Evolutionary conservation across 2,797 vertebrate species (phyloP).

Genomic region (Hozukius guyotensis): DNA sequence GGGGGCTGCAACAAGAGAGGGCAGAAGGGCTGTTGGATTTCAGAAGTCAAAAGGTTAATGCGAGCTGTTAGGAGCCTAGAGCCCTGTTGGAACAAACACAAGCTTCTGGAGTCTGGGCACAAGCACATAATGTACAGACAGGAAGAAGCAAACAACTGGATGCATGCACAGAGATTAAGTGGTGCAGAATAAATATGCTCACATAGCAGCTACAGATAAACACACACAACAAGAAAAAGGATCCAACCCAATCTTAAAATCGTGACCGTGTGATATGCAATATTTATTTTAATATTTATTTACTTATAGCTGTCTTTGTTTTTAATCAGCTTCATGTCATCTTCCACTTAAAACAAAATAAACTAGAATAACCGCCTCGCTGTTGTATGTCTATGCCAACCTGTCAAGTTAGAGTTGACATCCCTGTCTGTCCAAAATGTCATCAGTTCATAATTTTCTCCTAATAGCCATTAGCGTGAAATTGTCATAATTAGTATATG

Average conservation of each 20-base stretch:
- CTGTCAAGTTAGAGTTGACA: too few relatives aligned
- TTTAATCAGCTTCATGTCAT: neutral
- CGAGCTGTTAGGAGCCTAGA: slow-evolving; percentile 12
- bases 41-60: slow-evolving; percentile 62
- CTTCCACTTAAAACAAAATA: neutral
- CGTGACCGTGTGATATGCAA: neutral
- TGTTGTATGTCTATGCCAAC: too few relatives aligned
- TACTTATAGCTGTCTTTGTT: neutral
- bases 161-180: neutral
- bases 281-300: neutral
- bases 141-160: neutral
- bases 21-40: slow-evolving; percentile 19
- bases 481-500: too few relatives aligned
- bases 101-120: neutral
- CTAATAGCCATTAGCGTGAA: too few relatives aligned
- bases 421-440: too few relatives aligned
- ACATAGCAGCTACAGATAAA: neutral
- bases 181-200: slow-evolving; percentile 1
- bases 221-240: neutral
- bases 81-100: slow-evolving; percentile 7
- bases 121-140: slow-evolving; percentile 9
- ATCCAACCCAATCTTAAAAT: neutral
- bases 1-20: slow-evolving; percentile 16
- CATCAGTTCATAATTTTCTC: too few relatives aligned
- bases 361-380: too few relatives aligned